Percentiles rank a stretch among this genome's conserved stretches.
These are phyloP conservation scores for Platycheirus rosarum DNA, from an alignment of 2,888 invertebrate species.

Conservation along the genomic window DNA sequence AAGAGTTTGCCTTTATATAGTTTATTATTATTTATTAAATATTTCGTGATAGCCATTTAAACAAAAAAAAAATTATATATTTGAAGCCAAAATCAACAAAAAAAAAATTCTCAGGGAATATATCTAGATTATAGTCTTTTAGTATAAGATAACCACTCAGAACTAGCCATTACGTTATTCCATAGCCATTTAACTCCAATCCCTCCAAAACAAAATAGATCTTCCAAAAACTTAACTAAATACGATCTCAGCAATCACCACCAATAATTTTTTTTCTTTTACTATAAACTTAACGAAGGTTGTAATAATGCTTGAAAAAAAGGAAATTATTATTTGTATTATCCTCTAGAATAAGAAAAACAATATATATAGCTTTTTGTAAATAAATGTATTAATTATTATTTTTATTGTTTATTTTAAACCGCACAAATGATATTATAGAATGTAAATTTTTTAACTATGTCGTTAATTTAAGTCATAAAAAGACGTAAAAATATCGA, in stretches of 20 bases:
- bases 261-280: slow-evolving; percentile 36
- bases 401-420: slow-evolving; percentile 41
- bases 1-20: slow-evolving; percentile 54
- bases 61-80: slow-evolving; percentile 19
- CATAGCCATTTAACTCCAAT: slow-evolving; percentile 30
- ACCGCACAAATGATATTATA: slow-evolving; percentile 45
- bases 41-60: slow-evolving; percentile 52
- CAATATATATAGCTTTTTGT: slow-evolving; percentile 32
- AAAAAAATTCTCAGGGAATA: slow-evolving; percentile 52
- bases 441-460: slow-evolving; percentile 56
- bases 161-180: slow-evolving; percentile 42
- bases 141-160: slow-evolving; percentile 27
- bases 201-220: slow-evolving; percentile 26
- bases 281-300: slow-evolving; percentile 60
- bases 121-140: slow-evolving; percentile 49
- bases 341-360: slow-evolving; percentile 18
- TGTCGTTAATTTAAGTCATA: slow-evolving; percentile 58
- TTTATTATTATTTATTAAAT: slow-evolving; percentile 46
- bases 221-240: slow-evolving; percentile 41
- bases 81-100: slow-evolving; percentile 51
- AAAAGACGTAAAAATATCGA: slow-evolving; percentile 70
- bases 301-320: slow-evolving; percentile 44
- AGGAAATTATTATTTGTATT: slow-evolving; percentile 1
- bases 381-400: slow-evolving; percentile 24
- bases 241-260: slow-evolving; percentile 63